Evolutionary conservation across 2,797 vertebrate species (phyloP).

Genomic region (Gymnocypris eckloni): DNA sequence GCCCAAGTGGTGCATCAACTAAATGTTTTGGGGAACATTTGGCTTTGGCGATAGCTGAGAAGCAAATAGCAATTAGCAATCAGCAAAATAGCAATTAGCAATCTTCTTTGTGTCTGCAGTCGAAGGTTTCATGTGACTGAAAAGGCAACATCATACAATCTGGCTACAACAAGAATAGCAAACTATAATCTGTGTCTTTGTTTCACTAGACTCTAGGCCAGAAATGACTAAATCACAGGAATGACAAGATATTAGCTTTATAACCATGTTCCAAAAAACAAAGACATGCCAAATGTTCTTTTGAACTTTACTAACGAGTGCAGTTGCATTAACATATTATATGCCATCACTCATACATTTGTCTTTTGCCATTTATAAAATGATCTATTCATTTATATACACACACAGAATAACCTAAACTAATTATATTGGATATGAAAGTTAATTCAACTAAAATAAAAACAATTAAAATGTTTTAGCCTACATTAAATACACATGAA

Average conservation of each 20-base stretch:
- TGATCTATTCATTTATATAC: neutral
- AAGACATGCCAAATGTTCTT: neutral
- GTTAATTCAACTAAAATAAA: neutral
- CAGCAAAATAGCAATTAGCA: conserved; percentile 79
- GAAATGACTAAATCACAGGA: neutral
- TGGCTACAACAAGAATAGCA: conserved; percentile 23
- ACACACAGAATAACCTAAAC: neutral
- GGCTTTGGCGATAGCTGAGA: conserved; percentile 63
- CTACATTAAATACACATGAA: neutral
- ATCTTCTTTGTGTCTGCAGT: conserved; percentile 58
- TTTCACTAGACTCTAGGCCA: neutral
- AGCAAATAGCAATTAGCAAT: conserved; percentile 79
- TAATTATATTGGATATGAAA: neutral
- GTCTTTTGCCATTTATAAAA: neutral
- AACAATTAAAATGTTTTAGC: neutral
- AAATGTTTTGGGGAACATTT: conserved; percentile 53
- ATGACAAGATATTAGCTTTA: conserved; percentile 9
- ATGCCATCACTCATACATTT: neutral
- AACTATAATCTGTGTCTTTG: conserved; percentile 30
- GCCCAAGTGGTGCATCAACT: conserved; percentile 38
- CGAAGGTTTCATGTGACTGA: conserved; percentile 47
- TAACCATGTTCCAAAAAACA: neutral
- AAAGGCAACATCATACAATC: conserved; percentile 45
- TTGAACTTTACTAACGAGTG: neutral
- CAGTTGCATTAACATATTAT: neutral